Percentiles rank a stretch among this genome's conserved stretches.
Conservation (phyloP, 2,797 vertebrate species). For the Triplophysa bombifrons region DNA sequence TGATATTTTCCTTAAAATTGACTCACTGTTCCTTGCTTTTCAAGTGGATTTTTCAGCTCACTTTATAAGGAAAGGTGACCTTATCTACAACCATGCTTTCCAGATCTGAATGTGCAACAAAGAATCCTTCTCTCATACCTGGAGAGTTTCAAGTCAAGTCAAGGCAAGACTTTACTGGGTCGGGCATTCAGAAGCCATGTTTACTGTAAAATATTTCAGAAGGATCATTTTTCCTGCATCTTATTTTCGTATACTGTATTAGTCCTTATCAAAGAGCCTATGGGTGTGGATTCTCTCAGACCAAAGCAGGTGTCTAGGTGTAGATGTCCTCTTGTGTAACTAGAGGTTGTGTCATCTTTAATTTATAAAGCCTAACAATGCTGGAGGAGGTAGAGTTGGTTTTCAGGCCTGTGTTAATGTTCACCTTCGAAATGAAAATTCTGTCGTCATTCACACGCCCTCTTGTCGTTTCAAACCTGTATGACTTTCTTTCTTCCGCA, state of each 20-base stretch:
- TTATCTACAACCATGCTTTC: constrained; percentile 60
- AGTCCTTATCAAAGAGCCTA: constrained; percentile 18
- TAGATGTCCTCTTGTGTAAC: constrained; percentile 75
- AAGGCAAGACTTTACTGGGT: constrained; percentile 30
- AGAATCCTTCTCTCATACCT: constrained; percentile 45
- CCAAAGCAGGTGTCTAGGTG: constrained; percentile 63
- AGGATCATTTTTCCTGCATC: constrained; percentile 14
- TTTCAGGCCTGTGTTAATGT: constrained; percentile 61
- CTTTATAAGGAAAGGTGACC: constrained; percentile 45
- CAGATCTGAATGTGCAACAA: constrained; percentile 25
- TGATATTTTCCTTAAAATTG: constrained; percentile 45
- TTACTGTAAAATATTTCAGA: constrained; percentile 12
- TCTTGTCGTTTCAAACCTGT: no score
- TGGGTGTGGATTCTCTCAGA: constrained; percentile 50
- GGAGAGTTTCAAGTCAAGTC: constrained; percentile 42
- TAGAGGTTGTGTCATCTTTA: constrained; percentile 65
- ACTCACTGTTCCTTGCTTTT: constrained; percentile 46
- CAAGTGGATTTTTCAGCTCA: constrained; percentile 39
- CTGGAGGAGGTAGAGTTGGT: constrained; percentile 62
- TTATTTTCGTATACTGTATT: background rate
- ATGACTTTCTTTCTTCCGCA: no score
- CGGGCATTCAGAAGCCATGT: constrained; percentile 5
- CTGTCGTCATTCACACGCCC: no score
- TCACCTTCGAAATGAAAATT: no score
- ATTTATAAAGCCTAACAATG: constrained; percentile 76